These are phyloP conservation scores for Gisinianus flammeolus DNA, from an alignment of 2,888 invertebrate genomes.

Conservation along the genomic window DNA sequence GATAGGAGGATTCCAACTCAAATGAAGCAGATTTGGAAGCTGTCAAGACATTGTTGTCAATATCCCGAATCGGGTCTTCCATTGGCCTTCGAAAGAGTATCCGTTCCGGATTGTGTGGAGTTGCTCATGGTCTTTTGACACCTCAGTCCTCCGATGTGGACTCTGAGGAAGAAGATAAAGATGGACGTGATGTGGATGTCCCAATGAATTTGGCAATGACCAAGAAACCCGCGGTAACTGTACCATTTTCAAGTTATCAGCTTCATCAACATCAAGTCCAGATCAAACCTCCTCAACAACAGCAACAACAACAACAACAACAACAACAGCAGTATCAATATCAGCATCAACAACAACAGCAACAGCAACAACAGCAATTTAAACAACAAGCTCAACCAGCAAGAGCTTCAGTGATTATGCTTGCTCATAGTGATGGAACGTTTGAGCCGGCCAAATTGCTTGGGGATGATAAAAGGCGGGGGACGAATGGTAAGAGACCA, in stretches of 20 bases:
- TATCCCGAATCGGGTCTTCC: constrained; percentile 55
- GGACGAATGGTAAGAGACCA: not conserved
- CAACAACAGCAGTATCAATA: constrained; percentile 21
- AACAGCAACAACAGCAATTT: not conserved
- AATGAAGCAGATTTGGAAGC: constrained; percentile 60
- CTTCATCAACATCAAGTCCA: not conserved
- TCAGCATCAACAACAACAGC: not conserved
- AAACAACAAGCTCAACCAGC: constrained; percentile 48
- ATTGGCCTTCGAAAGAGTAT: constrained; percentile 9
- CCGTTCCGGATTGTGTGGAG: constrained; percentile 54
- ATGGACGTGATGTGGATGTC: constrained; percentile 34
- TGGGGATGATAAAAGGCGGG: constrained; percentile 25
- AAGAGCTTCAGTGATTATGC: constrained; percentile 81
- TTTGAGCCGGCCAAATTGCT: constrained; percentile 62
- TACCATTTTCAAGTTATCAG: not conserved
- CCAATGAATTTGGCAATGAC: constrained; percentile 27
- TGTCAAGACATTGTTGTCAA: constrained; percentile 62
- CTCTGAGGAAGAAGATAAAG: constrained; percentile 37
- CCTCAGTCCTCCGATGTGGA: constrained; percentile 72
- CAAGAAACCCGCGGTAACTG: constrained; percentile 18
- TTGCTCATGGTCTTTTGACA: constrained; percentile 68
- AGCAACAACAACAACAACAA: not conserved
- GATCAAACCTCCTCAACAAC: not conserved
- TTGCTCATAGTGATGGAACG: constrained; percentile 80
- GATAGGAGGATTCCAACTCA: constrained; percentile 39